Conservation (phyloP, 1,140 invertebrate species). For the Trichonephila clavata region DNA sequence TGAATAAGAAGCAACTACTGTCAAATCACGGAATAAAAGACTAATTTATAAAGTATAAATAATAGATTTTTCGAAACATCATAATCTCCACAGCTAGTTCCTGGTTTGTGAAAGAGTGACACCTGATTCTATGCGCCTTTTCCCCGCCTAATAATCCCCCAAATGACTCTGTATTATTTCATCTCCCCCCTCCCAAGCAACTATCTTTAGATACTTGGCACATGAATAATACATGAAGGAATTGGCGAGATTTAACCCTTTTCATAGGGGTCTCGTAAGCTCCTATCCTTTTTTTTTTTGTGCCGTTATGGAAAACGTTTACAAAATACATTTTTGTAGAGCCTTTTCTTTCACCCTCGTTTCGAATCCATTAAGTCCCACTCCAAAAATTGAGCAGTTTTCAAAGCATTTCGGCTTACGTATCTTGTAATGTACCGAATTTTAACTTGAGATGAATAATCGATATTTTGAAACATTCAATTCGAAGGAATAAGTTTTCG, state of each 20-base stretch:
- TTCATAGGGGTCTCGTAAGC: conserved; percentile 39
- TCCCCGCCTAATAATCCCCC: conserved; percentile 28
- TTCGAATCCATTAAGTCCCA: neutral
- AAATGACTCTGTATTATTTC: conserved; percentile 56
- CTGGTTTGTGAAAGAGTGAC: neutral
- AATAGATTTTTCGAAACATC: neutral
- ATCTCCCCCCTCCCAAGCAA: conserved; percentile 16
- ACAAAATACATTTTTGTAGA: neutral
- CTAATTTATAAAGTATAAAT: no score
- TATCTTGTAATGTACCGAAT: no score
- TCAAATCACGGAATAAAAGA: no score
- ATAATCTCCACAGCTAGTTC: no score
- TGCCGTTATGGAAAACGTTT: neutral
- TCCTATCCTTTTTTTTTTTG: neutral
- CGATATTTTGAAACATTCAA: no score
- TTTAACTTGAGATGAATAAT: no score
- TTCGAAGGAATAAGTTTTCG: no score
- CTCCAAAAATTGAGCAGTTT: no score
- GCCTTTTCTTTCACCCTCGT: neutral
- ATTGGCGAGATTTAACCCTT: conserved; percentile 43
- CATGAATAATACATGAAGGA: conserved; percentile 58
- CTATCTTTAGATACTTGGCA: neutral
- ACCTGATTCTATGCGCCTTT: neutral
- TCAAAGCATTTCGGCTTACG: no score
- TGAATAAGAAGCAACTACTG: no score